phyloP scores from a whole-genome alignment of 2,888 invertebrate genomes.

The Drosophila pullipes region DNA sequence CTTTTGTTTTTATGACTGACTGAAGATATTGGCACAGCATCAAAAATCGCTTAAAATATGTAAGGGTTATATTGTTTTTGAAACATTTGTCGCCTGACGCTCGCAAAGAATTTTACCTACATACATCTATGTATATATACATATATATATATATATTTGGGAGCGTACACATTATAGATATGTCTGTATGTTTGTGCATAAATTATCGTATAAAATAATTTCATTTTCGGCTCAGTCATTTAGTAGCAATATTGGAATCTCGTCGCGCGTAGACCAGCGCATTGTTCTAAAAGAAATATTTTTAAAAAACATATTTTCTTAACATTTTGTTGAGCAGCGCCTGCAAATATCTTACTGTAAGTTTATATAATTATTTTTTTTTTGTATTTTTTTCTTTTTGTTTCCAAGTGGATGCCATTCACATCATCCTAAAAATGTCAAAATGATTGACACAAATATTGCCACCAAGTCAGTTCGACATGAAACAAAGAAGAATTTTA shows the following conservation, averaged over 20 bases:
- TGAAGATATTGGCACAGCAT: not conserved
- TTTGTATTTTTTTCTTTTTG: slow-evolving; percentile 6
- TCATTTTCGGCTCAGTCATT: slow-evolving; percentile 62
- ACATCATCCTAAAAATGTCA: slow-evolving; percentile 42
- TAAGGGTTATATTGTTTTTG: slow-evolving; percentile 18
- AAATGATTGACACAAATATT: slow-evolving; percentile 73
- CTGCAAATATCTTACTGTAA: slow-evolving; percentile 51
- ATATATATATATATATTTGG: slow-evolving; percentile 20
- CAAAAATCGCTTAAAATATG: not conserved
- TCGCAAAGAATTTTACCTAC: slow-evolving; percentile 28
- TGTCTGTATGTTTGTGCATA: slow-evolving; percentile 28
- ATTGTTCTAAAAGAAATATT: slow-evolving; percentile 18
- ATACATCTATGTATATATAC: slow-evolving; percentile 11
- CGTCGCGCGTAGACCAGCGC: slow-evolving; percentile 40
- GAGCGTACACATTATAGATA: slow-evolving; percentile 46
- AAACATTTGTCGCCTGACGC: slow-evolving; percentile 61
- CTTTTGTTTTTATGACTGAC: slow-evolving; percentile 8
- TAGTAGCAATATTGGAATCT: slow-evolving; percentile 69
- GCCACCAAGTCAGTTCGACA: slow-evolving; percentile 48
- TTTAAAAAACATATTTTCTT: slow-evolving; percentile 10
- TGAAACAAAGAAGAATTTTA: slow-evolving; percentile 47
- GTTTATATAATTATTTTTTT: slow-evolving; percentile 65
- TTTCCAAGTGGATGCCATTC: slow-evolving; percentile 17
- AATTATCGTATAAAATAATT: slow-evolving; percentile 72
- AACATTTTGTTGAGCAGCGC: slow-evolving; percentile 18